phyloP scores from a whole-genome alignment of 1,140 invertebrate genomes.

The Mizuhopecten yessoensis region DNA sequence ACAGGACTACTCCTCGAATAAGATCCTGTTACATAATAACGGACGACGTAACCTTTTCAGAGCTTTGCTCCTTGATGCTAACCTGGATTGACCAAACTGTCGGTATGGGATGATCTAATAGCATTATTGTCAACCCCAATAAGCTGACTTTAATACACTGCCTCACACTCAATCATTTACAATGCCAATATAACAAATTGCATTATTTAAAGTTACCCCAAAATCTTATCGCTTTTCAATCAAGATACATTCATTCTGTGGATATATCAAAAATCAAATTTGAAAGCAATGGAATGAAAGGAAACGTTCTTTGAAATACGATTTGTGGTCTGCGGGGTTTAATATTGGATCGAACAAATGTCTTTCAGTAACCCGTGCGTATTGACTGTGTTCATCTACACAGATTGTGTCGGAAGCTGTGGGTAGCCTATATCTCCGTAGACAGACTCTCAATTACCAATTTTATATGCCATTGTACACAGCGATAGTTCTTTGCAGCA shows the following conservation, averaged over 20 bases:
- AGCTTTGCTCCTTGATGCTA: neutral
- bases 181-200: neutral
- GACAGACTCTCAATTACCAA: conserved; percentile 26
- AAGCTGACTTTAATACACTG: neutral
- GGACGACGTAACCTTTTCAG: too few species aligned
- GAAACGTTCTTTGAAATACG: conserved; percentile 13
- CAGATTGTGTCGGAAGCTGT: neutral
- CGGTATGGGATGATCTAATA: neutral
- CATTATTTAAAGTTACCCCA: neutral
- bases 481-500: neutral
- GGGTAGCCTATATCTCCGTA: neutral
- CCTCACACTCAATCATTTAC: neutral
- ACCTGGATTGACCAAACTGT: neutral
- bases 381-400: neutral
- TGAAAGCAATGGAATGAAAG: neutral
- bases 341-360: conserved; percentile 1
- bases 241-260: neutral
- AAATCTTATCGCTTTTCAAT: conserved; percentile 39
- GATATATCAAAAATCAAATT: conserved; percentile 40
- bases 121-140: neutral
- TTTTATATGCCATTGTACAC: conserved; percentile 24
- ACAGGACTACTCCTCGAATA: too few species aligned
- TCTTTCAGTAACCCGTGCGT: neutral
- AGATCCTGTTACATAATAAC: too few species aligned
- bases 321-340: neutral